phyloP scores from a whole-genome alignment of 1,140 invertebrate species.

The Nebria ingens region DNA sequence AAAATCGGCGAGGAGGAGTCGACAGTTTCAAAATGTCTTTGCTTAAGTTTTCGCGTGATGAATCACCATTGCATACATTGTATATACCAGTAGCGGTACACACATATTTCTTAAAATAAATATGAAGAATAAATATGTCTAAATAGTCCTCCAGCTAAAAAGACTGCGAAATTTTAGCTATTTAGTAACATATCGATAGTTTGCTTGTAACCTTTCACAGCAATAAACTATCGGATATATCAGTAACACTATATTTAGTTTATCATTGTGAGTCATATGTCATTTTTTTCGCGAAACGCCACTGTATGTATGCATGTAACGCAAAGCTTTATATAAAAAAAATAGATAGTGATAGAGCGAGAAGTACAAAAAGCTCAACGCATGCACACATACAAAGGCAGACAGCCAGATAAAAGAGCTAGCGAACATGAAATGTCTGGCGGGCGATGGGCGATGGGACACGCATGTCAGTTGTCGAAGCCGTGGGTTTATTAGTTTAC shows the following conservation, averaged over 20 bases:
- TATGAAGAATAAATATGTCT: too few relatives aligned
- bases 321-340: neutral
- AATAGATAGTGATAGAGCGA: neutral
- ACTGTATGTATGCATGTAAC: neutral
- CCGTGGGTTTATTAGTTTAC: slow-evolving; percentile 3
- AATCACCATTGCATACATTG: too few relatives aligned
- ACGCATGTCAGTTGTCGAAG: slow-evolving; percentile 3
- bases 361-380: neutral
- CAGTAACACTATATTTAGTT: neutral
- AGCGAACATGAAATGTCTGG: neutral
- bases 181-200: too few relatives aligned
- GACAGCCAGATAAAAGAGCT: neutral
- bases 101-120: too few relatives aligned
- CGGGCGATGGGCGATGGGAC: neutral
- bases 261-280: neutral
- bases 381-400: neutral
- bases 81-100: too few relatives aligned
- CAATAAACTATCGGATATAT: too few relatives aligned
- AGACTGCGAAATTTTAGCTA: too few relatives aligned
- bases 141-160: too few relatives aligned
- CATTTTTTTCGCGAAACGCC: neutral
- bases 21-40: neutral
- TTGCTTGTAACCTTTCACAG: too few relatives aligned
- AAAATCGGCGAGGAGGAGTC: neutral
- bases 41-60: too few relatives aligned